phyloP scores from a whole-genome alignment of 2,797 vertebrate species.

The Columba guinea region DNA sequence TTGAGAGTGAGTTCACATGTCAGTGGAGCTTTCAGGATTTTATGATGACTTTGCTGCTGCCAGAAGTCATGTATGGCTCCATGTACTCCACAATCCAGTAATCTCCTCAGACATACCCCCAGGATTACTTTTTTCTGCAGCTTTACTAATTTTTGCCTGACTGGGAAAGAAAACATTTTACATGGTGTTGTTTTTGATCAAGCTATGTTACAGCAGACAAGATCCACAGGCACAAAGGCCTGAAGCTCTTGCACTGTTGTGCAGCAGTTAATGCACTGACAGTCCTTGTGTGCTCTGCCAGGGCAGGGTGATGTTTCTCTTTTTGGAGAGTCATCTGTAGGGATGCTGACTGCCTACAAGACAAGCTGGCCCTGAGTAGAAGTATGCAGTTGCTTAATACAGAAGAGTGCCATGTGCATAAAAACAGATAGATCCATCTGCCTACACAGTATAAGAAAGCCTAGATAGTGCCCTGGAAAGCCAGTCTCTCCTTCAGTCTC shows the following conservation, averaged over 20 bases:
- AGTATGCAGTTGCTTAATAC: accelerated
- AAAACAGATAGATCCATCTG: background rate
- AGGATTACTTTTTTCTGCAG: background rate
- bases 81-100: background rate
- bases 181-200: background rate
- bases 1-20: background rate
- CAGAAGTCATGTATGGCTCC: background rate
- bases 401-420: background rate
- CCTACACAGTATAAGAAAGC: background rate
- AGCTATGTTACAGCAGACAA: background rate
- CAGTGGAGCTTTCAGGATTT: background rate
- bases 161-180: background rate
- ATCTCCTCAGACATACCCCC: background rate
- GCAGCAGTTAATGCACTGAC: background rate
- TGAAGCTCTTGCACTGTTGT: background rate
- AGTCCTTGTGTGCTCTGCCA: background rate
- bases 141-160: background rate
- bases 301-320: background rate
- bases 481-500: background rate
- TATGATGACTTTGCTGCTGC: background rate
- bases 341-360: background rate
- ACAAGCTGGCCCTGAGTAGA: background rate
- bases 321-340: background rate
- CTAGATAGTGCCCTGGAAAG: background rate
- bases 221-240: background rate